Evolutionary conservation across 2,797 vertebrate genomes (phyloP).

Genomic region (Diplodus puntazzo): DNA sequence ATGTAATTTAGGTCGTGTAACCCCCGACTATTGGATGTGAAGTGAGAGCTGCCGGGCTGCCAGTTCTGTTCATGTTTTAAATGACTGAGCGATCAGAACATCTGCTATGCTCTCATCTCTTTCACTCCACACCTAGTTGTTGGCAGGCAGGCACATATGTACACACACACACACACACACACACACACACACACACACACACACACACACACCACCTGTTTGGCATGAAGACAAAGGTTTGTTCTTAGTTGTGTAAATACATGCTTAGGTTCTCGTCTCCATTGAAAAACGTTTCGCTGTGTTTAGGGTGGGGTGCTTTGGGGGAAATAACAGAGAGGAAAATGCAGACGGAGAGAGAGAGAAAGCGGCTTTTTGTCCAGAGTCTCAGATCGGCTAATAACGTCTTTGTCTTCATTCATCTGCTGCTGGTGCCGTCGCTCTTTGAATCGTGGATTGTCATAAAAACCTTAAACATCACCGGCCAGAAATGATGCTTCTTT

Average conservation of each 20-base stretch:
- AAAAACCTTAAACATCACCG: neutral
- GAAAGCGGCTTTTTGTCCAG: slow-evolving; percentile 12
- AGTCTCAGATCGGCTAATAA: slow-evolving; percentile 7
- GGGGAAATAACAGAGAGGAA: slow-evolving; percentile 35
- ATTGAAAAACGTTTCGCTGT: slow-evolving; percentile 31
- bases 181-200: slow-evolving; percentile 46
- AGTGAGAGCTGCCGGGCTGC: slow-evolving; percentile 60
- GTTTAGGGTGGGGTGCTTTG: slow-evolving; percentile 31
- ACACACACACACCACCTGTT: slow-evolving; percentile 69
- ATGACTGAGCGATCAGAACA: slow-evolving; percentile 74
- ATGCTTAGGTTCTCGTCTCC: slow-evolving; percentile 50
- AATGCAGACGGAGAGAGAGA: slow-evolving; percentile 14
- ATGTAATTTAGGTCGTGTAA: slow-evolving; percentile 69
- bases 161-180: slow-evolving; percentile 41
- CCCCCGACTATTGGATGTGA: slow-evolving; percentile 61
- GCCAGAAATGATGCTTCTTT: slow-evolving; percentile 23
- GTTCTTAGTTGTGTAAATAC: slow-evolving; percentile 67
- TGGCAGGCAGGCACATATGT: slow-evolving; percentile 55
- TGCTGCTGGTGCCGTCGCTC: slow-evolving; percentile 5
- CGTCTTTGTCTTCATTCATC: slow-evolving; percentile 33
- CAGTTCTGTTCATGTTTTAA: slow-evolving; percentile 69
- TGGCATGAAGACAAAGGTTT: slow-evolving; percentile 55
- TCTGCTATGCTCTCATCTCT: slow-evolving; percentile 73
- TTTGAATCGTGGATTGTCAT: no score
- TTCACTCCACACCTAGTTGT: slow-evolving; percentile 63